A percentile compares a stretch with the other conserved stretches of the same genome.
phyloP scores from a whole-genome alignment of 2,113 vertebrate genomes.

The Electrona antarctica region DNA sequence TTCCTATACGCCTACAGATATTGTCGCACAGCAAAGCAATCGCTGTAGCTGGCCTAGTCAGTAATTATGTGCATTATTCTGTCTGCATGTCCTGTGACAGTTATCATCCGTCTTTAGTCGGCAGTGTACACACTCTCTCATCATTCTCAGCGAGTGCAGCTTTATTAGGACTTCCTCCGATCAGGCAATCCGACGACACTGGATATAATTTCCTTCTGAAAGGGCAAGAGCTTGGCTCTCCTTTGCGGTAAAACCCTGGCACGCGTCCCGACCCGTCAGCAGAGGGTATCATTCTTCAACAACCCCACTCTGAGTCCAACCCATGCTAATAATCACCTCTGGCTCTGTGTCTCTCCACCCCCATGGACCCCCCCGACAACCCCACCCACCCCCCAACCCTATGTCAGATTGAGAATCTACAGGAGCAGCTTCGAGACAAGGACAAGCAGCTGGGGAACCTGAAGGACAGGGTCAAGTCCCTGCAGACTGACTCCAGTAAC shows the following conservation, averaged over 20 bases:
- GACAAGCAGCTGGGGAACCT: conserved; percentile 97
- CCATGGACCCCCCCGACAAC: background rate
- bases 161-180: background rate
- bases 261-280: no score
- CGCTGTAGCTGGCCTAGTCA: no score
- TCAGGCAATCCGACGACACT: no score
- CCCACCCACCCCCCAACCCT: conserved; percentile 14
- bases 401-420: conserved; percentile 95
- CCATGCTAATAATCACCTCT: conserved; percentile 8
- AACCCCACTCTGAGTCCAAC: conserved; percentile 11
- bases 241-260: no score
- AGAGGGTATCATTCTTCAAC: conserved; percentile 26
- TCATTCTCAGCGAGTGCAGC: background rate
- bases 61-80: no score
- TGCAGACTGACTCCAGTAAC: conserved; percentile 98
- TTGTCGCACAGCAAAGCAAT: no score
- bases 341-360: background rate
- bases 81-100: no score
- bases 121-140: background rate
- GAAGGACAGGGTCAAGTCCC: conserved; percentile 96
- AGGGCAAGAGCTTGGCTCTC: no score
- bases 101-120: no score
- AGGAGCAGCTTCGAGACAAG: conserved; percentile 98
- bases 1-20: background rate
- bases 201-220: no score